Evolutionary conservation across 1,140 invertebrate genomes (phyloP).

Genomic region (Reticulitermes speratus): DNA sequence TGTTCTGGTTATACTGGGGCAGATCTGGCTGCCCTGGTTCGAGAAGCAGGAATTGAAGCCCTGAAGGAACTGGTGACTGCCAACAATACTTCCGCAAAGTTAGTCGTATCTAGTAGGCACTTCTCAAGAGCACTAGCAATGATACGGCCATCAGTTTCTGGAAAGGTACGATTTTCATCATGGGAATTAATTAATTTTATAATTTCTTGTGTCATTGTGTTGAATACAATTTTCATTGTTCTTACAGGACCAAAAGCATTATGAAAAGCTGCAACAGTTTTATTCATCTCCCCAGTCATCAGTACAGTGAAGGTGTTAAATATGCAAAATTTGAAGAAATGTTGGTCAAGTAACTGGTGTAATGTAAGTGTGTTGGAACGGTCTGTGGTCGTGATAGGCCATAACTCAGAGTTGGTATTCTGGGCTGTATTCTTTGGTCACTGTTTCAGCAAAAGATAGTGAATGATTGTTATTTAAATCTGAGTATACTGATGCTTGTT

Average conservation of each 20-base stretch:
- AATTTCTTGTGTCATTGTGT: neutral
- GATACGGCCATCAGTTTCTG: slow-evolving; percentile 76
- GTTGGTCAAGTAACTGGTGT: no score
- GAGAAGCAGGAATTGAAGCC: slow-evolving; percentile 77
- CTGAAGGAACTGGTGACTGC: slow-evolving; percentile 51
- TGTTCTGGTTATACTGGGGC: slow-evolving; percentile 88
- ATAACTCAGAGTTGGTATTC: no score
- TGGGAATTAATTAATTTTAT: neutral
- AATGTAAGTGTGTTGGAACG: no score
- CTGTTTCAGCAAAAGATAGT: no score
- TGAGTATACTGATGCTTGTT: no score
- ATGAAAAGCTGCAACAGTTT: slow-evolving; percentile 52
- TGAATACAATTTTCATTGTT: slow-evolving; percentile 32
- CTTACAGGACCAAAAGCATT: slow-evolving; percentile 54
- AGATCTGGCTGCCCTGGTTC: slow-evolving; percentile 83
- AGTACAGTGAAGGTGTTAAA: no score
- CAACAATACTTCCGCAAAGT: slow-evolving; percentile 37
- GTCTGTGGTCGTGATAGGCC: no score
- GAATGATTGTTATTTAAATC: no score
- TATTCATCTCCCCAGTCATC: slow-evolving; percentile 24
- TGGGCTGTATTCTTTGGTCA: no score
- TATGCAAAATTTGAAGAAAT: no score
- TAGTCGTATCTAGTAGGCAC: slow-evolving; percentile 52
- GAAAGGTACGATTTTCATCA: slow-evolving; percentile 56
- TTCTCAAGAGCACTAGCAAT: slow-evolving; percentile 65